Percentiles rank a stretch among this genome's conserved stretches.
phyloP scores from a whole-genome alignment of 2,888 invertebrate genomes.

The Clivina fossor region DNA sequence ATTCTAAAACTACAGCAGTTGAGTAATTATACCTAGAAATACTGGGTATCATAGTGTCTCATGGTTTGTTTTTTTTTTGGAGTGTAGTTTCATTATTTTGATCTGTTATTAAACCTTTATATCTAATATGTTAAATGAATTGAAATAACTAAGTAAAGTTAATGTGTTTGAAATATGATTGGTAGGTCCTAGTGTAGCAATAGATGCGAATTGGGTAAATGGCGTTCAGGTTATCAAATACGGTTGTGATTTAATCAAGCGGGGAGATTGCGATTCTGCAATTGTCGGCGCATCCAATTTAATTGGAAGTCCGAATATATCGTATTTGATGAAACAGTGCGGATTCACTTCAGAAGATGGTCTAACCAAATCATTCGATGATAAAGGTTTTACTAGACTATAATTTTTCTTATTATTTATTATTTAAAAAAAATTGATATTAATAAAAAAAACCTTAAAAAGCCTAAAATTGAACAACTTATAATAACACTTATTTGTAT shows the following conservation, averaged over 20 bases:
- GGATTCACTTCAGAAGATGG: constrained; percentile 66
- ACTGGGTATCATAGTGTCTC: too few species aligned
- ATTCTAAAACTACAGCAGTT: too few species aligned
- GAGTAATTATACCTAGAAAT: too few species aligned
- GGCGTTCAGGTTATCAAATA: constrained; percentile 68
- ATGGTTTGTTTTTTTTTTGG: too few species aligned
- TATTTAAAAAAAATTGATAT: background rate
- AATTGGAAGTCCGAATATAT: constrained; percentile 61
- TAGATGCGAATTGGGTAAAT: constrained; percentile 69
- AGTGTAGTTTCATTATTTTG: too few species aligned
- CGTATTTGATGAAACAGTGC: constrained; percentile 63
- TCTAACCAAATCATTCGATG: constrained; percentile 65
- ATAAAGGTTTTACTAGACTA: constrained; percentile 55
- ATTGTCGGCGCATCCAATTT: constrained; percentile 89
- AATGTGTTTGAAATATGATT: background rate
- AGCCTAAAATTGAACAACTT: background rate
- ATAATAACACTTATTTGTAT: background rate
- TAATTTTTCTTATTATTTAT: background rate
- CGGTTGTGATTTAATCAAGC: constrained; percentile 73
- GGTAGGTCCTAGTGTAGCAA: constrained; percentile 60
- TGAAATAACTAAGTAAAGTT: background rate
- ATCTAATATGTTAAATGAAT: background rate
- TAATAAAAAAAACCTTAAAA: background rate
- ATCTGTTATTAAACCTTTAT: background rate
- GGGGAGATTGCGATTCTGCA: constrained; percentile 86